Evolutionary conservation across 2,113 vertebrate genomes (phyloP).

Genomic region (Pan troglodytes): NHGRI_mPanTro3-v2.1_pri NC_072402.2:163196001-163196500

Average conservation of each 20-base stretch:
- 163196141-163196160: neutral
- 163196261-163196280: neutral
- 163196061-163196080: neutral
- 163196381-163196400: neutral
- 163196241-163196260: neutral
- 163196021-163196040: neutral
- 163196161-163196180: neutral
- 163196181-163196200: neutral
- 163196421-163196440: neutral
- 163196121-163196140: neutral
- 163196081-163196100: neutral
- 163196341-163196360: no score
- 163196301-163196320: neutral
- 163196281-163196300: neutral
- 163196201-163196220: neutral
- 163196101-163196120: neutral
- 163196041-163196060: neutral
- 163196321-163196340: neutral
- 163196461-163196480: neutral
- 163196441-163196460: neutral
- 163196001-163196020: neutral
- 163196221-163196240: neutral
- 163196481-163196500: neutral
- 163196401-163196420: neutral
- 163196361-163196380: neutral